Evolutionary conservation across 2,113 vertebrate genomes (phyloP).

Genomic region (Baryphthengus martii): DNA sequence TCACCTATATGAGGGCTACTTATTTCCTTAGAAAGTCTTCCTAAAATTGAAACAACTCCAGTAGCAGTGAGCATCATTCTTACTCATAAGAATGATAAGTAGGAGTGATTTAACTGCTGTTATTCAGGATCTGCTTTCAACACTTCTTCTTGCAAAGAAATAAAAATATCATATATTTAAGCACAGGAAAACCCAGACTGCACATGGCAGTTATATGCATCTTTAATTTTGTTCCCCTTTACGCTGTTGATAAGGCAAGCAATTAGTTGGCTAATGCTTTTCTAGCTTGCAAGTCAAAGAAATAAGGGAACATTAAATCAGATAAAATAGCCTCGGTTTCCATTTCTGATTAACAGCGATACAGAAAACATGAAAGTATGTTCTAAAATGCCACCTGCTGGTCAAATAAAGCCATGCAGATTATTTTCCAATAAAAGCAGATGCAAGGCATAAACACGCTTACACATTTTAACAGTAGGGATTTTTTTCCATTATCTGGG

Average conservation of each 20-base stretch:
- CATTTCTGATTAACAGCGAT: background rate
- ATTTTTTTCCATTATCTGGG: background rate
- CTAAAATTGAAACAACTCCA: background rate
- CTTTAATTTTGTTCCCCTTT: background rate
- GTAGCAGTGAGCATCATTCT: background rate
- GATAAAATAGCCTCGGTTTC: background rate
- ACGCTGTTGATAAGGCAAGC: background rate
- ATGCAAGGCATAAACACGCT: background rate
- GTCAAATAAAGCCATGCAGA: background rate
- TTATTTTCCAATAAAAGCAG: background rate
- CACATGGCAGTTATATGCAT: background rate
- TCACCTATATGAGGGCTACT: background rate
- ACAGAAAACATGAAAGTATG: background rate
- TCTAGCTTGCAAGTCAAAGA: background rate
- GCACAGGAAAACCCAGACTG: background rate
- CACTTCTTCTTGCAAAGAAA: background rate
- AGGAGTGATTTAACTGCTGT: background rate
- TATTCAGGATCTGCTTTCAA: background rate
- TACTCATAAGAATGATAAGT: background rate
- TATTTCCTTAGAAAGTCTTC: background rate
- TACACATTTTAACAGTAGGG: background rate
- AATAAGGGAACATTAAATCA: background rate
- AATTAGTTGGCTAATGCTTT: background rate
- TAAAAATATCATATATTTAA: background rate
- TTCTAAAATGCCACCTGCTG: conserved; percentile 22